Conservation (phyloP, 2,888 invertebrate species). For the Chironomus tentans region DNA sequence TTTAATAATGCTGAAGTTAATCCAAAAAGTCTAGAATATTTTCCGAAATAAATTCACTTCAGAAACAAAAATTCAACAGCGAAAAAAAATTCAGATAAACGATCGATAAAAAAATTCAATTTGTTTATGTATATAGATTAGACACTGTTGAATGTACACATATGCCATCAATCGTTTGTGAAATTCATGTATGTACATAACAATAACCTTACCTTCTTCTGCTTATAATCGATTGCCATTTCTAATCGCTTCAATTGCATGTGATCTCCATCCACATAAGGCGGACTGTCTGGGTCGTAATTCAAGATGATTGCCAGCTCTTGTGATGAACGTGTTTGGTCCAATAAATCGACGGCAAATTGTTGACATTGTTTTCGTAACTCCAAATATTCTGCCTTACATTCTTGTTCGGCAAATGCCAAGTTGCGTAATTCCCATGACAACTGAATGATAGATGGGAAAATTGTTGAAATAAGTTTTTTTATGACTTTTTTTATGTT, state of each 20-base stretch:
- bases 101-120: neutral
- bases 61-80: no score
- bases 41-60: no score
- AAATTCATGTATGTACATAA: neutral
- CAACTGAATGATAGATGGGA: constrained; percentile 38
- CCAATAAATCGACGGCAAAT: constrained; percentile 83
- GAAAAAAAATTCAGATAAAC: no score
- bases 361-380: constrained; percentile 77
- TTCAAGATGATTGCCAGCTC: constrained; percentile 91
- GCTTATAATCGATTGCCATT: constrained; percentile 85
- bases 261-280: constrained; percentile 68
- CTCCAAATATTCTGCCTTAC: constrained; percentile 80
- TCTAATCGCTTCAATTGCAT: constrained; percentile 80
- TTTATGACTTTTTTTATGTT: neutral
- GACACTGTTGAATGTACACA: neutral
- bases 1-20: no score
- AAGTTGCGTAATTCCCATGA: constrained; percentile 89
- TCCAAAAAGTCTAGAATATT: no score
- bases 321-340: constrained; percentile 84
- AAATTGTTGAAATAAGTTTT: neutral
- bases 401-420: constrained; percentile 87
- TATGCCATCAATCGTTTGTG: neutral
- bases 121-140: no score
- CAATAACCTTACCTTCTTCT: constrained; percentile 66
- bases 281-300: constrained; percentile 69